Evolutionary conservation across 2,797 vertebrate genomes (phyloP), one percentile per base, ranked within the genome.

Genomic region (Acestrorhynchus altus): DNA sequence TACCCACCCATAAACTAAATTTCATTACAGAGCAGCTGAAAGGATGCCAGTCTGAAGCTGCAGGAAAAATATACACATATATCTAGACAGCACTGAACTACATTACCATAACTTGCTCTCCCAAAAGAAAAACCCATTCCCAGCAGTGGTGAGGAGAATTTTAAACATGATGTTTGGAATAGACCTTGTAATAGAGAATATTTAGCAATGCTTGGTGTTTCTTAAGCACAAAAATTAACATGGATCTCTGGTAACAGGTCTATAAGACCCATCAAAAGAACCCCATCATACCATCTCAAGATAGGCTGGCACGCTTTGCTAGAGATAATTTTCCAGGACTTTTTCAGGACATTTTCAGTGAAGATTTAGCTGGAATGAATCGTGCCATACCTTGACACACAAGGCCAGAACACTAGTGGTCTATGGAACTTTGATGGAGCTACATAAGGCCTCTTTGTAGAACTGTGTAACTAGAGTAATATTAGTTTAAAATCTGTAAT

Each of bases 31-130:
- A 69, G 47, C 47, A 1, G 46, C 11, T 47, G 44, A 66, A 66
- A 66, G 40, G 6, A 44, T 67, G 22, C 28, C 65, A 35, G 66
- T 52, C 66, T 51, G 66, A 51, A 68, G 26, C 46, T 51, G 66
- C 47, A 31, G 26, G 66, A 51, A 68, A 46, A n/a, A 65, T 12
- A 65, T 65, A 26, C 63, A 64, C 60, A 64, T 64, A 57, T 57
- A 60, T 31, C 26, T 60, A 12, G 26, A 35, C 26, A 63, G 31
- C 60, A 63, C 16, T 40, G 35, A 63, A 63, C 60, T 61, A 61
- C 59, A 35, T 18, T 18, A 61, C 16, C 40, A 9, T 20, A 40
- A 18, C 18, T 61, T 40, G 60, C 31, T 39, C 31, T 63, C 35
- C 20, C 18, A 16, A 61, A n/a, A 61, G 28, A 61, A 6, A n/a